Evolutionary conservation across 2,797 vertebrate genomes (phyloP), one percentile per base, ranked within the genome.

Genomic region (Hafferia zeledoni): DNA sequence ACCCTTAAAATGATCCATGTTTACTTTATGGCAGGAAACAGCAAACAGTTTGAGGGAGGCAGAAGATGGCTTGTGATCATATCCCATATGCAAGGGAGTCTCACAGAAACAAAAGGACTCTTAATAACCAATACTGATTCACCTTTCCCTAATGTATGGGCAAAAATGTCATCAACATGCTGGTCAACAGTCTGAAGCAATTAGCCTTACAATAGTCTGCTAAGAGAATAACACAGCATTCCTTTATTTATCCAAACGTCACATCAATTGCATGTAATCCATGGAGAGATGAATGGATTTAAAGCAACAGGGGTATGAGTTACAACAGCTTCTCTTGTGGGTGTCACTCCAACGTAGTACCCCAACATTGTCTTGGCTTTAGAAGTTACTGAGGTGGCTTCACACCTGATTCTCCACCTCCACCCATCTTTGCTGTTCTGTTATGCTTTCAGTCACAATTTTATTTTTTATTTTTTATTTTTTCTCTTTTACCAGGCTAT

Each of bases 61-160:
- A 70, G 64, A 74, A 83, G 69, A 74, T 53, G 39, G 31, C n/a
- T 87, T 69, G 10, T 77, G 87, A 47, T 91, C 2, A 0, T 30
- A 81, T 67, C 61, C 37, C 65, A 39, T 13, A 69, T 24, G 69
- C 59, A 86, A 1, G 2, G 28, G 47, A 91, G 37, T n/a, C 79
- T 92, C 74, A 69, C 27, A 78, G 84, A 47, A 89, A 64, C 65
- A 83, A 88, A 92, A 89, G 33, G 31, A 44, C 55, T 65, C 57
- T 56, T 96, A 95, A 94, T 92, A 95, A 90, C 44, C 69, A 70
- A 68, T 93, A 95, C 86, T 79, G 92, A 94, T 93, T 94, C 56
- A 89, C 63, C 81, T 70, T 88, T 88, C 56, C 41, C 33, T 87
- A 86, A 91, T 49, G 61, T 39, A 60, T 18, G 37, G 79, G 44